phyloP scores from a whole-genome alignment of 2,888 invertebrate species.

The Orthonychiurus folsomi region DNA sequence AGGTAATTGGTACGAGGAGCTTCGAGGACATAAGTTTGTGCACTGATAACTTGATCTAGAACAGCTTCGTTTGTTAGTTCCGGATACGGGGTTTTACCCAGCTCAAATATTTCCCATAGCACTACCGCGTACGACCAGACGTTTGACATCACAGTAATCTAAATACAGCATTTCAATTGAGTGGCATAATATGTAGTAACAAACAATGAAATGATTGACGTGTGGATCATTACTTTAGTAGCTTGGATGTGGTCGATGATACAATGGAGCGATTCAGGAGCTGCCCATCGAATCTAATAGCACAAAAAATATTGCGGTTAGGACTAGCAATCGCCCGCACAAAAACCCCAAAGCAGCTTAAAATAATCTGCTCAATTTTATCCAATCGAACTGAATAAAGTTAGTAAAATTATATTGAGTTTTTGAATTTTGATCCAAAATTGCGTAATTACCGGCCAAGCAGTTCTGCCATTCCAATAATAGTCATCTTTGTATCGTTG shows the following conservation, averaged over 20 bases:
- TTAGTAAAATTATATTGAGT: too few species aligned
- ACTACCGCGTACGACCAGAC: constrained; percentile 3
- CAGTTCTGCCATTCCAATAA: constrained; percentile 53
- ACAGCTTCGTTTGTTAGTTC: neutral
- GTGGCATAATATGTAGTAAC: neutral
- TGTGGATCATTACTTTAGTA: neutral
- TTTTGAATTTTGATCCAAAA: too few species aligned
- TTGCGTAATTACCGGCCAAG: too few species aligned
- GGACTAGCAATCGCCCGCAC: too few species aligned
- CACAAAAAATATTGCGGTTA: too few species aligned
- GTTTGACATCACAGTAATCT: neutral
- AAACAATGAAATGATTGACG: too few species aligned
- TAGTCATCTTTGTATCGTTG: constrained; percentile 54
- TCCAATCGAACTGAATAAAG: too few species aligned
- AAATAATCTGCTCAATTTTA: too few species aligned
- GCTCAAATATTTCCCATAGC: constrained; percentile 3
- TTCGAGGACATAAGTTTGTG: neutral
- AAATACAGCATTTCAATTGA: neutral
- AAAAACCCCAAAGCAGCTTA: too few species aligned
- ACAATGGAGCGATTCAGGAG: constrained; percentile 58
- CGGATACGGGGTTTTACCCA: neutral
- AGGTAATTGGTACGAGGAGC: neutral
- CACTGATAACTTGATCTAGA: constrained; percentile 2
- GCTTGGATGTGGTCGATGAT: constrained; percentile 42
- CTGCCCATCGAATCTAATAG: constrained; percentile 67